A percentile compares a stretch with the other conserved stretches of the same genome.
These are phyloP conservation scores for Oscheius onirici DNA, from an alignment of 2,888 invertebrate species.

Conservation along the genomic window DNA sequence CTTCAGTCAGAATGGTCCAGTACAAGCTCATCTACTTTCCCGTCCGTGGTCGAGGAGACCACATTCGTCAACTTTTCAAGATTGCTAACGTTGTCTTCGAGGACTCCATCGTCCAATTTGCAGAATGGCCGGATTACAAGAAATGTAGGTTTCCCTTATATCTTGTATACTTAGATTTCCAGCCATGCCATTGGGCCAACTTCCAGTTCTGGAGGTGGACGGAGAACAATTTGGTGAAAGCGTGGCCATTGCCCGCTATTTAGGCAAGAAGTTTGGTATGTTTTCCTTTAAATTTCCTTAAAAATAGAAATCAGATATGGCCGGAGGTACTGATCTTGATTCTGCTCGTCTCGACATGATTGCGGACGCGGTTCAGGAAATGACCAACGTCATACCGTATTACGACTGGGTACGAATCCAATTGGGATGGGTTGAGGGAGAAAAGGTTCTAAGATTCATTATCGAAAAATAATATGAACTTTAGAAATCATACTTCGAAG, in stretches of 20 bases:
- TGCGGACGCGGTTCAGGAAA: constrained; percentile 55
- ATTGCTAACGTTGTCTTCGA: constrained; percentile 54
- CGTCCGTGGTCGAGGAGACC: constrained; percentile 60
- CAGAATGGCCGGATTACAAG: constrained; percentile 59
- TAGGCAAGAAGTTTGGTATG: constrained; percentile 62
- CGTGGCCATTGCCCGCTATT: constrained; percentile 61
- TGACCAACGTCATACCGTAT: constrained; percentile 38
- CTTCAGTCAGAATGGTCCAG: constrained; percentile 36
- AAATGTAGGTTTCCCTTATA: constrained; percentile 35
- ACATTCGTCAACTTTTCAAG: constrained; percentile 59
- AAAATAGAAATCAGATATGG: constrained; percentile 36
- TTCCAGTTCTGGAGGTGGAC: constrained; percentile 67
- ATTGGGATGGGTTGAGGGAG: constrained; percentile 42
- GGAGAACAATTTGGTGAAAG: constrained; percentile 62
- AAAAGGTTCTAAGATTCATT: no score
- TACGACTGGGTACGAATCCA: constrained; percentile 44
- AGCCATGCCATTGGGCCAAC: constrained; percentile 68
- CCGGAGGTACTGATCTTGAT: constrained; percentile 54
- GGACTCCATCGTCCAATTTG: constrained; percentile 50
- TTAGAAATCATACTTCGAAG: constrained; percentile 54
- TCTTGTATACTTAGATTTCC: constrained; percentile 12
- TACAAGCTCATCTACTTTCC: constrained; percentile 62
- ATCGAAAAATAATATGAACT: no score
- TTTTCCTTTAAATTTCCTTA: not conserved
- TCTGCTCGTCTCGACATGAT: constrained; percentile 63